Evolutionary conservation across 2,888 invertebrate genomes (phyloP), one percentile per base, ranked within the genome.

Genomic region (Latrodectus elegans): DNA sequence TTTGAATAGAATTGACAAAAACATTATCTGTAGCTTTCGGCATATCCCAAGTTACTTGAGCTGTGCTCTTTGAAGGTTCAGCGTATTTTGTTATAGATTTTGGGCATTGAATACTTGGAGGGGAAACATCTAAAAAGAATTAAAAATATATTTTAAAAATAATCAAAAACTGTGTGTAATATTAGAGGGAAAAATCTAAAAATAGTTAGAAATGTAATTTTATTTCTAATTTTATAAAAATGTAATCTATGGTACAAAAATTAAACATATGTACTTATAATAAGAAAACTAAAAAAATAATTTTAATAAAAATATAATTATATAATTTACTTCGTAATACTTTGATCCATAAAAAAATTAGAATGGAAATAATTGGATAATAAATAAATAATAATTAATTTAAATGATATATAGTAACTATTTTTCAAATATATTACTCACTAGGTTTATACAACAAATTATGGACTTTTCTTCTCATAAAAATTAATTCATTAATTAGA

Each of bases 21-120:
- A 83, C 68, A 75, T 89, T 89, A 60, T 89, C 89, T 22, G 26
- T 67, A 14, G 82, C 86, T n/a, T 0, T 52, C 15, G 89, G 86
- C 15, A 68, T 15, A 14, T 79, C 22, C 89, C 89, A 89, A 10
- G 22, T 14, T 11, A 88, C 81, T 9, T 9, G 9, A 51, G 82
- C 86, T 15, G 78, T 74, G 14, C 64, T 65, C 72, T 86, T 89
- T 22, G 65, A 17, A 15, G 52, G 70, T 52, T 83, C 60, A 3
- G 89, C 78, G 10, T 38, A 8, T 6, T 49, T 60, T 49, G 12
- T 10, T 60, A 83, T 76, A 8, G 75, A 71, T 22, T 65, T 52
- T n/a, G 89, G 82, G 15, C 89, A 89, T 17, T 38, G 65, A 26
- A 89, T 83, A 71, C 8, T 72, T 14, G 89, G 89, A 8, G 75